Percentiles rank a stretch among this genome's conserved stretches.
Conservation (phyloP, 2,797 vertebrate species). For the Vipera latastei region DNA sequence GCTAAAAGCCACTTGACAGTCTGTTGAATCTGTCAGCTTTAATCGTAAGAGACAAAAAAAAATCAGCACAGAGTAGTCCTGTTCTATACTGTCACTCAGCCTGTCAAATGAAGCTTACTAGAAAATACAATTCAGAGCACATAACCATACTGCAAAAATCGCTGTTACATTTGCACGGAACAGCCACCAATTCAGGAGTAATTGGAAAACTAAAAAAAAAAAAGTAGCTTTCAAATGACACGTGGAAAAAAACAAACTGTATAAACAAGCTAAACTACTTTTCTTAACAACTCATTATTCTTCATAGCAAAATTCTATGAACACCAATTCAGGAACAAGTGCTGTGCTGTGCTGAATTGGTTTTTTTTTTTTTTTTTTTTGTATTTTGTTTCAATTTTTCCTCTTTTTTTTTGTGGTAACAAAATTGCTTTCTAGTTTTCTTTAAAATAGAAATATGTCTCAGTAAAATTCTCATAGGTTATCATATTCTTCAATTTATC, state of each 20-base stretch:
- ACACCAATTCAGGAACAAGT: not conserved
- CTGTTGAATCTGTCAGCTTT: slow-evolving; percentile 26
- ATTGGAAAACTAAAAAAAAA: not conserved
- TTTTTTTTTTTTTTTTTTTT: not conserved
- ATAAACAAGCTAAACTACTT: not conserved
- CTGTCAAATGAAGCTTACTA: not conserved
- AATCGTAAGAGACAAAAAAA: not conserved
- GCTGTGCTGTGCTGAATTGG: not conserved
- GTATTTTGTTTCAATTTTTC: not conserved
- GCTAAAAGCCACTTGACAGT: not conserved
- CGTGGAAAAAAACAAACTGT: not conserved
- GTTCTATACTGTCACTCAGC: slow-evolving; percentile 4
- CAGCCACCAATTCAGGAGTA: not conserved
- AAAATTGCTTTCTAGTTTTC: not conserved
- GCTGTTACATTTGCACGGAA: not conserved
- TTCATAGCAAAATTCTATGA: not conserved
- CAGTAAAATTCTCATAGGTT: not conserved
- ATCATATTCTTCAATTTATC: not conserved
- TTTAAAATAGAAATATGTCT: not conserved
- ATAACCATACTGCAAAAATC: slow-evolving; percentile 13
- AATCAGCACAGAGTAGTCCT: not conserved
- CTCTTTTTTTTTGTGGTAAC: not conserved
- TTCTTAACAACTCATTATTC: not conserved
- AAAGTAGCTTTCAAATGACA: not conserved
- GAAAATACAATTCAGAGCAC: not conserved